phyloP scores from a whole-genome alignment of 1,140 invertebrate genomes.

The Plectrocnemia conspersa region DNA sequence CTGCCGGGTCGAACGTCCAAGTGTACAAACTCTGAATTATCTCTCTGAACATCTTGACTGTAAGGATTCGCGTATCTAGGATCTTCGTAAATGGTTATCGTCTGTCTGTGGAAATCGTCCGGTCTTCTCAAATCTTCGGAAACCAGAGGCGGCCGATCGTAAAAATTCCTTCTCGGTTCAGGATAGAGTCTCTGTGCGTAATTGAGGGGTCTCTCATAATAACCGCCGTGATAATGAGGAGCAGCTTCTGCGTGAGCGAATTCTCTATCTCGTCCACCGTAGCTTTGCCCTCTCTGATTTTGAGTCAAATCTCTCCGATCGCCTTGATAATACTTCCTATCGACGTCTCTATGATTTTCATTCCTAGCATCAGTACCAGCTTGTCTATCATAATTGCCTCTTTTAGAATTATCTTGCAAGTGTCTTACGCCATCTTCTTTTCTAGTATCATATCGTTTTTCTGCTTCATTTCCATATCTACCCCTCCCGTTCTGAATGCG shows the following conservation, averaged over 20 bases:
- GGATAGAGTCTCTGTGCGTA: conserved; percentile 33
- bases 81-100: conserved; percentile 57
- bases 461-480: conserved; percentile 47
- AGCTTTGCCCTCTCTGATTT: conserved; percentile 43
- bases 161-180: conserved; percentile 15
- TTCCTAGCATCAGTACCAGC: conserved; percentile 48
- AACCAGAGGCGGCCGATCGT: conserved; percentile 41
- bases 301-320: conserved; percentile 46
- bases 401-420: conserved; percentile 44
- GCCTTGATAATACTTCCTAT: conserved; percentile 52
- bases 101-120: conserved; percentile 44
- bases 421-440: conserved; percentile 47
- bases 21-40: conserved; percentile 46
- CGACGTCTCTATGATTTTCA: conserved; percentile 48
- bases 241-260: conserved; percentile 36
- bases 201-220: conserved; percentile 13
- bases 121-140: conserved; percentile 41
- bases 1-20: conserved; percentile 41
- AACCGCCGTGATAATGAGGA: conserved; percentile 37
- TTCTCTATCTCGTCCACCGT: conserved; percentile 43
- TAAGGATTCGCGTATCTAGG: conserved; percentile 49
- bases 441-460: conserved; percentile 47
- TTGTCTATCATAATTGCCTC: conserved; percentile 49
- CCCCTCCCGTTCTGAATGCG: conserved; percentile 50
- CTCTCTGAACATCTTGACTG: conserved; percentile 41